phyloP scores from a whole-genome alignment of 1,140 invertebrate species.

The Spodoptera litura region DNA sequence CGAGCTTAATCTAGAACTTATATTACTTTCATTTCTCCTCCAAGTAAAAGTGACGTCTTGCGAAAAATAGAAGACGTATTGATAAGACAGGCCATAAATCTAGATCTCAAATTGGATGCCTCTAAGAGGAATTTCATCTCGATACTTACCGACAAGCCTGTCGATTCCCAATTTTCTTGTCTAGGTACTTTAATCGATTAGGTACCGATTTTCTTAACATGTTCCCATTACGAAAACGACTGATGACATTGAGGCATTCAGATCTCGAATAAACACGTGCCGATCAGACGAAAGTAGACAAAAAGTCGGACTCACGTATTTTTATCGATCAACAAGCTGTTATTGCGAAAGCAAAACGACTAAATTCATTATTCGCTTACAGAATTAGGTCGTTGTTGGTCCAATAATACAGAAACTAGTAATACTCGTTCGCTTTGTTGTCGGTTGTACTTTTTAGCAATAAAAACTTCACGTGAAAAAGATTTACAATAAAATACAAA shows the following conservation, averaged over 20 bases:
- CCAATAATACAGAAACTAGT: constrained; percentile 52
- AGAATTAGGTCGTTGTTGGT: constrained; percentile 49
- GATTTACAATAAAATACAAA: constrained; percentile 3
- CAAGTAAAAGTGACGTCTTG: not conserved
- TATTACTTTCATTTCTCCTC: not conserved
- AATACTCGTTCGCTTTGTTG: constrained; percentile 55
- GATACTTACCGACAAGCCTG: not conserved
- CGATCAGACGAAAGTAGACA: constrained; percentile 3
- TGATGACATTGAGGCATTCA: constrained; percentile 15
- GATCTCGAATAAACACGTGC: constrained; percentile 3
- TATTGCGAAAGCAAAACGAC: constrained; percentile 54
- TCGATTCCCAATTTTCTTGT: constrained; percentile 7
- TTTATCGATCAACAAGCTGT: constrained; percentile 29
- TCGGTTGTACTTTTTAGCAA: constrained; percentile 2
- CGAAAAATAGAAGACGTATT: constrained; percentile 2
- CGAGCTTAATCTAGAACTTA: not conserved
- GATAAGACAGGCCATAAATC: constrained; percentile 33
- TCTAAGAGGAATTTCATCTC: constrained; percentile 20
- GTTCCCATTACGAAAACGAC: not conserved
- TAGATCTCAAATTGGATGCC: constrained; percentile 8
- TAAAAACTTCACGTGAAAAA: constrained; percentile 25
- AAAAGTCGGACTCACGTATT: constrained; percentile 20
- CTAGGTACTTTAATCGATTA: not conserved
- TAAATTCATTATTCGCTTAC: constrained; percentile 46
- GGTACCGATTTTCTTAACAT: not conserved